Conservation (phyloP, 2,113 vertebrate genomes). For the Sinocyclocheilus grahami region DNA sequence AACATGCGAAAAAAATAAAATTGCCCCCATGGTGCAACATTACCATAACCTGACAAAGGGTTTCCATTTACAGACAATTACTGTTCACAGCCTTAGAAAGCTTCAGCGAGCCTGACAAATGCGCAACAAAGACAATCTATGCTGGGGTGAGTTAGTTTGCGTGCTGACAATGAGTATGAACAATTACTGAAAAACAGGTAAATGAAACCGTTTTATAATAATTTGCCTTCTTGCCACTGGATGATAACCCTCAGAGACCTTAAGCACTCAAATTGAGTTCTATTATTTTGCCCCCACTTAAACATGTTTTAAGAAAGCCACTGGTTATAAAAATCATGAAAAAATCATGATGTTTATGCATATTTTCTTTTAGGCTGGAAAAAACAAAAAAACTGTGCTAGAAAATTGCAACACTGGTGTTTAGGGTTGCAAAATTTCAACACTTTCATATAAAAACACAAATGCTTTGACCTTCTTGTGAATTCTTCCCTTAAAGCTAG, state of each 20-base stretch:
- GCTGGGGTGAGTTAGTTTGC: background rate
- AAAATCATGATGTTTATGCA: constrained; percentile 3
- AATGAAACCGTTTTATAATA: background rate
- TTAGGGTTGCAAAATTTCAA: background rate
- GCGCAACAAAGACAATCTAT: background rate
- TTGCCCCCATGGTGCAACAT: background rate
- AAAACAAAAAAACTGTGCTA: background rate
- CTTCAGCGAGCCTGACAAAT: background rate
- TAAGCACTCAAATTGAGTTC: background rate
- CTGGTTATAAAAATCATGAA: background rate
- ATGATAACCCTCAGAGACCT: background rate
- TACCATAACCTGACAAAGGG: background rate
- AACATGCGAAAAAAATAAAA: background rate
- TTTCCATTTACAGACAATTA: background rate
- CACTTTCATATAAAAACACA: background rate
- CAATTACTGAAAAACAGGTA: constrained; percentile 10
- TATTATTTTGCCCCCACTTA: background rate
- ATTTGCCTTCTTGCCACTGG: background rate
- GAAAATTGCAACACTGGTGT: background rate
- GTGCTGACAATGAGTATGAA: background rate
- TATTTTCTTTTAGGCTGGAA: background rate
- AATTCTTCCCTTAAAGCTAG: background rate
- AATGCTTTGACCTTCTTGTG: background rate
- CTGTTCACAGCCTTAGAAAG: constrained; percentile 5
- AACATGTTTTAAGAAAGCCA: background rate